Evolutionary conservation across 2,113 vertebrate species (phyloP).

Genomic region (Sebastes fasciatus): DNA sequence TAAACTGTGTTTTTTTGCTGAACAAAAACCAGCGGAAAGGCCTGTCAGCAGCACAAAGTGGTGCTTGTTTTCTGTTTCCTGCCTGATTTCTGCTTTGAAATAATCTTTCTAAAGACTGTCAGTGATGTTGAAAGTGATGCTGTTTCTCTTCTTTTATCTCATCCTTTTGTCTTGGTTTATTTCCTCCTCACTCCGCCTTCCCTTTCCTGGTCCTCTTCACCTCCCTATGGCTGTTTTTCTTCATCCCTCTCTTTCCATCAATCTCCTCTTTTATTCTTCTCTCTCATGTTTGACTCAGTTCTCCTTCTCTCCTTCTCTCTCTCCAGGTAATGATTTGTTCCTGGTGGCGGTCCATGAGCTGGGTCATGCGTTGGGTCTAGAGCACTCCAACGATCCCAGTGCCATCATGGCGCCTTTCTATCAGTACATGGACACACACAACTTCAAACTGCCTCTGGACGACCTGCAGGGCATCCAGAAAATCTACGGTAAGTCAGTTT

Average conservation of each 20-base stretch:
- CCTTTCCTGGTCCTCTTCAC: too few species aligned
- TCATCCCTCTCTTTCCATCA: neutral
- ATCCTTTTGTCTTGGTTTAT: neutral
- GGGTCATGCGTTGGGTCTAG: slow-evolving; percentile 94
- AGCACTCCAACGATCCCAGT: slow-evolving; percentile 97
- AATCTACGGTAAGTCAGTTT: slow-evolving; percentile 89
- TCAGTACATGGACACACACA: slow-evolving; percentile 99
- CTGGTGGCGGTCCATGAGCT: slow-evolving; percentile 96
- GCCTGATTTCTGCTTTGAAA: slow-evolving; percentile 24
- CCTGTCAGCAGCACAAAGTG: slow-evolving; percentile 3
- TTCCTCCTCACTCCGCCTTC: neutral
- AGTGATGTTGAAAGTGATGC: slow-evolving; percentile 3
- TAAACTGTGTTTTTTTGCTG: neutral
- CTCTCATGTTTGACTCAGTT: neutral
- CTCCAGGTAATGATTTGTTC: slow-evolving; percentile 94
- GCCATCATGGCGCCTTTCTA: slow-evolving; percentile 99
- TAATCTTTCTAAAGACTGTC: neutral
- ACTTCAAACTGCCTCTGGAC: slow-evolving; percentile 97
- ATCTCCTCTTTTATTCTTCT: neutral
- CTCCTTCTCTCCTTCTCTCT: neutral
- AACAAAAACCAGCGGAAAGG: slow-evolving; percentile 2
- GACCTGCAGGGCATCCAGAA: slow-evolving; percentile 99
- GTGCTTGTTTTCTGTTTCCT: slow-evolving; percentile 1
- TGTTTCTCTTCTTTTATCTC: neutral
- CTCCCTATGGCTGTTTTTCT: neutral